These are phyloP conservation scores for Danio jaintianensis DNA, from an alignment of 2,797 vertebrate species.

Conservation along the genomic window DNA sequence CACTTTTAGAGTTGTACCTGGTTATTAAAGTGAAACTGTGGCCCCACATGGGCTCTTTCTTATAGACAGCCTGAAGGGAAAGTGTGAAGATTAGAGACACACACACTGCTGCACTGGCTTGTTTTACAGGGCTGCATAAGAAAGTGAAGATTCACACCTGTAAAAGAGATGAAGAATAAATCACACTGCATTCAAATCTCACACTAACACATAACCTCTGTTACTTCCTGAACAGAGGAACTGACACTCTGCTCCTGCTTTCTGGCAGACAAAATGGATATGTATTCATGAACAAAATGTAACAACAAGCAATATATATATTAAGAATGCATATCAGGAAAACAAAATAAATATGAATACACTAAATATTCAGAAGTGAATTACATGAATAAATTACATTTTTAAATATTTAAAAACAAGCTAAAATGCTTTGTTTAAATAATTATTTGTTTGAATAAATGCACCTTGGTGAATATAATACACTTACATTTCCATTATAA, in stretches of 20 bases:
- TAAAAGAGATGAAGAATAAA: constrained; percentile 64
- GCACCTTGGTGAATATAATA: too few relatives aligned
- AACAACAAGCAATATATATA: neutral
- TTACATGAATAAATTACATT: too few relatives aligned
- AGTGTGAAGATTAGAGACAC: constrained; percentile 37
- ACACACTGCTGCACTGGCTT: constrained; percentile 32
- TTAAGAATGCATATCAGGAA: neutral
- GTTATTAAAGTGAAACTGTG: constrained; percentile 20
- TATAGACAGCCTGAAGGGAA: constrained; percentile 11
- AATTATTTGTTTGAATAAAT: too few relatives aligned
- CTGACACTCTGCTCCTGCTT: neutral
- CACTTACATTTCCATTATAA: neutral
- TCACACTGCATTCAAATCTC: constrained; percentile 40
- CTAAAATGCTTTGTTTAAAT: too few relatives aligned
- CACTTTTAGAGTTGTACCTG: neutral
- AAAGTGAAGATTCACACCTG: constrained; percentile 68
- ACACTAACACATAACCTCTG: constrained; percentile 61
- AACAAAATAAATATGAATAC: too few relatives aligned
- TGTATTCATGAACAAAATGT: neutral
- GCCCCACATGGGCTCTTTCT: constrained; percentile 35
- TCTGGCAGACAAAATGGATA: neutral
- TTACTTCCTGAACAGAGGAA: constrained; percentile 51
- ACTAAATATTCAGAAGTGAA: too few relatives aligned
- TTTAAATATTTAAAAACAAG: too few relatives aligned
- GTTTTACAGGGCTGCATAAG: constrained; percentile 61